phyloP scores from a whole-genome alignment of 1,140 invertebrate genomes.

The Zaprionus ornatus region DNA sequence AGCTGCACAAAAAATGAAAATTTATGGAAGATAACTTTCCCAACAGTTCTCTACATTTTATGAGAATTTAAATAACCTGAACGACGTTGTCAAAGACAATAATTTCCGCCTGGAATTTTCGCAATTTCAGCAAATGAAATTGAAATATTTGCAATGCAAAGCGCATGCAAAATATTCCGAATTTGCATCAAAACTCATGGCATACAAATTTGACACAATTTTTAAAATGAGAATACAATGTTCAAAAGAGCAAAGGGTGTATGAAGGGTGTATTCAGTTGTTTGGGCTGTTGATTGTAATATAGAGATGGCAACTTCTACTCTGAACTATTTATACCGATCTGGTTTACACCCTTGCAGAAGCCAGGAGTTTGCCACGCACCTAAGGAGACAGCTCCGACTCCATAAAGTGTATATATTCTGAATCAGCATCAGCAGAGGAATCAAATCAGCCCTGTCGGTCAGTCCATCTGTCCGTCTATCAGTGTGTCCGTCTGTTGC shows the following conservation, averaged over 20 bases:
- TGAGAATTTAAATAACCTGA: not conserved
- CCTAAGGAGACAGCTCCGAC: too few relatives aligned
- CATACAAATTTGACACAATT: not conserved
- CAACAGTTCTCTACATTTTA: not conserved
- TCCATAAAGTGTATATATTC: too few relatives aligned
- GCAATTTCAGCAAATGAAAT: not conserved
- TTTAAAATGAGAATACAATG: not conserved
- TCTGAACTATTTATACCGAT: not conserved
- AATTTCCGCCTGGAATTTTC: not conserved
- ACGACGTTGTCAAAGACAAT: not conserved
- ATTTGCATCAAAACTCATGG: not conserved
- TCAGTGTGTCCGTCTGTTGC: too few relatives aligned
- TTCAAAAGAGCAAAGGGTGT: not conserved
- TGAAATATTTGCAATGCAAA: not conserved
- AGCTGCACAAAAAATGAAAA: conserved; percentile 3
- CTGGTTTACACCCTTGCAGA: too few relatives aligned
- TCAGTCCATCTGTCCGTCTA: too few relatives aligned
- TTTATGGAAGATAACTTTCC: conserved; percentile 1
- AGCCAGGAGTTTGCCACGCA: too few relatives aligned
- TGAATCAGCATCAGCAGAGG: too few relatives aligned
- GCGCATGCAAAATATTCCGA: not conserved
- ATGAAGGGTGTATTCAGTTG: not conserved
- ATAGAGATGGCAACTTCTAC: not conserved
- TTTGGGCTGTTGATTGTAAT: not conserved
- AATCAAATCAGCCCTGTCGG: too few relatives aligned